Evolutionary conservation across 2,888 invertebrate genomes (phyloP), one percentile per base, ranked within the genome.

Genomic region (Caenorhabditis zanzibari): DNA sequence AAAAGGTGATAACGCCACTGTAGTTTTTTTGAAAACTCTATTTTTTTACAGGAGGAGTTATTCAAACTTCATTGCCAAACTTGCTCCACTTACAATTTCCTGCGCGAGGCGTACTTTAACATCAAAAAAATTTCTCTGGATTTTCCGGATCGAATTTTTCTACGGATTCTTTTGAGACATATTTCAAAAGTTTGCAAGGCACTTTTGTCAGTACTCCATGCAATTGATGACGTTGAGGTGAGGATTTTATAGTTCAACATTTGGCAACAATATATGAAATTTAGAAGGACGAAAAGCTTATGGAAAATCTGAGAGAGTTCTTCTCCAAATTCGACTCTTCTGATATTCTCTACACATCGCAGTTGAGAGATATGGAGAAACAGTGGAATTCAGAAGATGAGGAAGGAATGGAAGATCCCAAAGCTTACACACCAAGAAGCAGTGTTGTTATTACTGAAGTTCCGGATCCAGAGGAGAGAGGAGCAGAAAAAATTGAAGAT

Each of bases 11-110:
- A 10, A 47, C 4, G 16, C 5, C 44, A 19, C 0, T 0, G 10
- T 47, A 2, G 19, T 49, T 7, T n/a, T 26, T 26, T 54, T 3
- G 4, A 54, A 26, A 14, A 54, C 0, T 14, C 22, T 0, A 19
- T 19, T 4, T n/a, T 12, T 26, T 56, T 69, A 7, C 54, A 69
- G 56, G 41, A 38, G 16, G 56, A 69, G 26, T 41, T 69, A 7
- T 1, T 1, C 2, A 14, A 19, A 2, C 69, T 69, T 3, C 56
- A 26, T 1, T 14, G 2, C 7, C n/a, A 49, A 16, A 49, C 32
- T 24, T 32, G 0, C 0, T 32, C 32, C 5, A 38, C 58, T 32
- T 47, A 22, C 19, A 44, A 58, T 2, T 6, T 24, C 9, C 59
- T 59, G 14, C 44, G 58, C 59, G 19, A 32, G 2, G 19, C 71